Conservation (phyloP, 2,888 invertebrate genomes). For the Ennomos erosarius region DNA sequence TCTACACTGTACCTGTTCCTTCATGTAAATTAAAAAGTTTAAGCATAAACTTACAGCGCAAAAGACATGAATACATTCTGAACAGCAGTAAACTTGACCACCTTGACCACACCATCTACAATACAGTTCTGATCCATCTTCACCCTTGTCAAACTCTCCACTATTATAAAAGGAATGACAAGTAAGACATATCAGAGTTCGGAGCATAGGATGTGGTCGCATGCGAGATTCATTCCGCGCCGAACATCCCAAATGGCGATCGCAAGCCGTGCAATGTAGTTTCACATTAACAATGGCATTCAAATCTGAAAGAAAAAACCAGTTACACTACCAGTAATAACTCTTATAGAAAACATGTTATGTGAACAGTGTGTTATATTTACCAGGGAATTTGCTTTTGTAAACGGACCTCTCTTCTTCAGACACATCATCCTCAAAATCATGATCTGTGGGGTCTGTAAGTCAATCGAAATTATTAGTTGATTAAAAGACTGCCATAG, state of each 20-base stretch:
- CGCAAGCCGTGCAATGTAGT: constrained; percentile 91
- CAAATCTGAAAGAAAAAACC: constrained; percentile 70
- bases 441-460: constrained; percentile 72
- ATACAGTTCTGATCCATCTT: constrained; percentile 93
- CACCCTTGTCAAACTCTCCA: constrained; percentile 93
- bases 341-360: background rate
- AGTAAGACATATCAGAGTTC: constrained; percentile 89
- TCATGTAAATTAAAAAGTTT: background rate
- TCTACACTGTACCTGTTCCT: background rate
- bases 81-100: constrained; percentile 91
- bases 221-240: constrained; percentile 87
- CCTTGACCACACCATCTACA: constrained; percentile 94
- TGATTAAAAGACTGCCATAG: no score
- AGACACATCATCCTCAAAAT: constrained; percentile 82
- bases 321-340: no score
- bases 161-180: constrained; percentile 92
- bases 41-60: constrained; percentile 83
- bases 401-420: constrained; percentile 84
- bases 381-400: constrained; percentile 78
- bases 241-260: constrained; percentile 90
- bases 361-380: background rate
- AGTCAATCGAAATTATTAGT: constrained; percentile 7
- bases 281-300: constrained; percentile 84
- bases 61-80: constrained; percentile 90
- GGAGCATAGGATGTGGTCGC: constrained; percentile 89